phyloP scores from a whole-genome alignment of 2,113 vertebrate genomes.

The Protobothrops flavoviridis region DNA sequence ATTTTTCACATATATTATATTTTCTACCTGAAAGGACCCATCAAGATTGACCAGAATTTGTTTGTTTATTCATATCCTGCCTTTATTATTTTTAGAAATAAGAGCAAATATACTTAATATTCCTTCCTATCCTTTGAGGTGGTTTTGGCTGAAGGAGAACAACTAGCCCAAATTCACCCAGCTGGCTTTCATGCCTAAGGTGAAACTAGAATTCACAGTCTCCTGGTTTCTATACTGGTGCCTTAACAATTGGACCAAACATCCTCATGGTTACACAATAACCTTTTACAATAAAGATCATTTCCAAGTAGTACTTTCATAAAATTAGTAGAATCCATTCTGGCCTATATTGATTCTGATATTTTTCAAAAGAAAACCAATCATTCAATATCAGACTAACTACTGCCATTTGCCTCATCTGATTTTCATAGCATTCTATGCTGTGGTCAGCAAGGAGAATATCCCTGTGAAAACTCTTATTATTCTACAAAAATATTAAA shows the following conservation, averaged over 20 bases:
- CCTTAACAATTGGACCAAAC: neutral
- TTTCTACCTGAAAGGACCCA: neutral
- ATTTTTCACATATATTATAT: neutral
- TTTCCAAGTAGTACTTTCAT: neutral
- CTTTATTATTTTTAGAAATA: neutral
- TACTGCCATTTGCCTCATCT: neutral
- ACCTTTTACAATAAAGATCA: neutral
- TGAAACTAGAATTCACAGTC: neutral
- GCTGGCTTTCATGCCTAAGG: neutral
- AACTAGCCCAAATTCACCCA: neutral
- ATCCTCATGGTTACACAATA: neutral
- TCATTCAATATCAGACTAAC: neutral
- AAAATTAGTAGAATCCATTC: neutral
- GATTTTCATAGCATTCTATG: neutral
- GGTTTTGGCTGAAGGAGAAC: neutral
- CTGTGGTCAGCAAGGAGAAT: too few relatives aligned
- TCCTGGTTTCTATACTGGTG: neutral
- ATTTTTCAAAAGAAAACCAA: neutral
- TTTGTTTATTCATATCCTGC: neutral
- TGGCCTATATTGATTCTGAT: neutral
- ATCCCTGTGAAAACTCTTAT: neutral
- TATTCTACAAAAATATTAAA: neutral
- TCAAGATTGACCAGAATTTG: neutral
- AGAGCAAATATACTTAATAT: neutral
- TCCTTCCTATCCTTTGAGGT: neutral